Evolutionary conservation across 2,888 invertebrate genomes (phyloP), one percentile per base, ranked within the genome.

Genomic region (Quadroppia sp.): DNA sequence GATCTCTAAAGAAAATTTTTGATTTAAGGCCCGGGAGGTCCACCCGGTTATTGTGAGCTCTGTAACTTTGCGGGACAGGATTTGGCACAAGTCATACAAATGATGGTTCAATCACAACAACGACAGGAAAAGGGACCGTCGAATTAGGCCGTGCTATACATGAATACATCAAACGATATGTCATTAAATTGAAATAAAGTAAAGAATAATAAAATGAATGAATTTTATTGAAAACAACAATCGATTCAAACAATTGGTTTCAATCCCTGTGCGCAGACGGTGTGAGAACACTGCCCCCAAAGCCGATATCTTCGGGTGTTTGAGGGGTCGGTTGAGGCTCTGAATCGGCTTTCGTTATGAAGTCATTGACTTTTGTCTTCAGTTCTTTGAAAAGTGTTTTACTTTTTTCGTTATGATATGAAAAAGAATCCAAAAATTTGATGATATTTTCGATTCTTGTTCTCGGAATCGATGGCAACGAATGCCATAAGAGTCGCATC

Each of bases 401-500:
- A 40, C 56, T 67, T 30, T 40, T 71, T 30, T 74, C 74, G 40
- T 50, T 61, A 7, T 59, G 30, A n/a, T 42, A 45, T 50, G 42
- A 48, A 61, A 30, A 71, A 17, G 74, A 28, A 2, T 59, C 45
- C 1, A 74, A 3, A 42, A 71, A 61, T 64, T 71, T 73, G 15
- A 74, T 69, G 11, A 74, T 53, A 42, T 48, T 25, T 15, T 90
- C 89, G 76, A 94, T 84, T 77, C 94, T 87, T 56, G 87, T 87
- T 2, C 88, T 86, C 0, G 94, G 93, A 75, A 96, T 82, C 82
- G 92, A 92, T 25, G 88, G 89, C 82, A 94, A 89, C 76, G 94
- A 89, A 81, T 93, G 93, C 92, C 93, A 95, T 48, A 96, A 83
- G 70, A 97, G 85, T 81, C 95, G 92, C 67, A 95, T 83, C 80